phyloP scores from a whole-genome alignment of 2,797 vertebrate species.

The Aselliscus stoliczkanus region DNA sequence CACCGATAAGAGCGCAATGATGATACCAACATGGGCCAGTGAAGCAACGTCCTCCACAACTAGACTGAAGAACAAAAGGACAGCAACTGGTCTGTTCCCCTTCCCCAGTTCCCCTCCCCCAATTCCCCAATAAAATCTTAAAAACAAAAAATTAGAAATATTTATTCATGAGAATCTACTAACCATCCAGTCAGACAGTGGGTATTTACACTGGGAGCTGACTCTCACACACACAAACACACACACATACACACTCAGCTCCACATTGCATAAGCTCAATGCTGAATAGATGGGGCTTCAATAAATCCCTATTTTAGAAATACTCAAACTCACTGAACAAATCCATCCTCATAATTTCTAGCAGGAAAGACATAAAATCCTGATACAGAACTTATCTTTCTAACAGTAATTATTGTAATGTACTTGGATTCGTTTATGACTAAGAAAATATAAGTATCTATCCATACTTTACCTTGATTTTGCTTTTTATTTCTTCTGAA shows the following conservation, averaged over 20 bases:
- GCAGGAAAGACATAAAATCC: background rate
- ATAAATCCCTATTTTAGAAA: background rate
- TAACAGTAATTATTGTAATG: constrained; percentile 10
- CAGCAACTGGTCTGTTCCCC: too few species aligned
- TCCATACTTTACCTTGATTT: background rate
- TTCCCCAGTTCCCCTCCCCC: too few species aligned
- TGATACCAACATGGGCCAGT: too few species aligned
- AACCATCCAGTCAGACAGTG: background rate
- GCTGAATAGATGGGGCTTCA: background rate
- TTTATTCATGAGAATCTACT: background rate
- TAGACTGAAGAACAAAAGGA: too few species aligned
- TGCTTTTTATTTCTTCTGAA: background rate
- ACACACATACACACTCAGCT: background rate
- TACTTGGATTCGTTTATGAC: constrained; percentile 10
- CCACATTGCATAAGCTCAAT: background rate
- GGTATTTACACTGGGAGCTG: background rate
- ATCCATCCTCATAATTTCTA: constrained; percentile 38
- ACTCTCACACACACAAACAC: too few species aligned
- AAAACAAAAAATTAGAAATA: background rate
- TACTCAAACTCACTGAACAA: background rate
- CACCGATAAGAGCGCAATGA: too few species aligned
- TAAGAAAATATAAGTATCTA: background rate
- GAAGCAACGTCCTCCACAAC: too few species aligned
- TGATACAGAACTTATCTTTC: background rate
- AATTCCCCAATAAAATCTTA: too few species aligned